phyloP scores from a whole-genome alignment of 2,888 invertebrate genomes.

The Malacosoma neustria region DNA sequence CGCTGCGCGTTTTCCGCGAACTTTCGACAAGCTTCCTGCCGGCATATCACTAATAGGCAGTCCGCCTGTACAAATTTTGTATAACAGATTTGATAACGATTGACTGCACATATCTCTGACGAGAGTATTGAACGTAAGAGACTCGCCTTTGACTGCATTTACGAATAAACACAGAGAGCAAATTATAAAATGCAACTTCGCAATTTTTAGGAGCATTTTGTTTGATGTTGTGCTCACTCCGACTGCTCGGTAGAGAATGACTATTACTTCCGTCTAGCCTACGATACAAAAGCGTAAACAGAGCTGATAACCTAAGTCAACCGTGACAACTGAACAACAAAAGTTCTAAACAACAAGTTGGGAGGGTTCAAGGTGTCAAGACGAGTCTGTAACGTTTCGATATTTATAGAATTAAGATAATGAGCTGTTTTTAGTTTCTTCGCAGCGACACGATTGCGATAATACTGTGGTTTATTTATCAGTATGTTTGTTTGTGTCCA shows the following conservation, averaged over 20 bases:
- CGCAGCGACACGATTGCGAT: conserved; percentile 24
- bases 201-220: conserved; percentile 36
- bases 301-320: conserved; percentile 66
- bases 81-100: conserved; percentile 32
- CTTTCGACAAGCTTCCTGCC: conserved; percentile 22
- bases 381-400: conserved; percentile 43
- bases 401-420: conserved; percentile 62
- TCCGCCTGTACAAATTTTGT: conserved; percentile 38
- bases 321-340: conserved; percentile 49
- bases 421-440: conserved; percentile 45
- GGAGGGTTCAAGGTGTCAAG: conserved; percentile 39
- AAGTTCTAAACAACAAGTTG: conserved; percentile 68
- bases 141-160: conserved; percentile 27
- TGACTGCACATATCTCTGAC: conserved; percentile 39
- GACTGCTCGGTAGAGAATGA: conserved; percentile 29
- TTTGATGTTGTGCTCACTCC: conserved; percentile 15
- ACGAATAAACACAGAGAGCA: conserved; percentile 28
- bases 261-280: conserved; percentile 57
- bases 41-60: conserved; percentile 30
- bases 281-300: conserved; percentile 46
- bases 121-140: conserved; percentile 33
- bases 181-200: conserved; percentile 29
- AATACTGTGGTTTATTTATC: conserved; percentile 1
- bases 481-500: conserved; percentile 15
- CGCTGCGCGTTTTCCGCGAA: conserved; percentile 39